Evolutionary conservation across 2,113 vertebrate species (phyloP).

Genomic region (Myxocyprinus asiaticus): DNA sequence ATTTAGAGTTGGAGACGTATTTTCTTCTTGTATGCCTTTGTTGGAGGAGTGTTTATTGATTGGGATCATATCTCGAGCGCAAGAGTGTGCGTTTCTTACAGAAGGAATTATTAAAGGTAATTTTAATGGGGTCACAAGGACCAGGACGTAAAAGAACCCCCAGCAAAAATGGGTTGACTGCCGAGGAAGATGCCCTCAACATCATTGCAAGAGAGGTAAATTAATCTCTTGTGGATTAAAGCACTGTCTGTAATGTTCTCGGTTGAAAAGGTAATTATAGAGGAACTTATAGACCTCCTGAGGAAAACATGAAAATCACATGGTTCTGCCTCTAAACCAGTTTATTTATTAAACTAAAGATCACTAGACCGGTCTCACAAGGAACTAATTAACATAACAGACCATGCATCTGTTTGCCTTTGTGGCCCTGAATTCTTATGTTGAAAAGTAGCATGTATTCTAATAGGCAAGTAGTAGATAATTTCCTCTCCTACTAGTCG

Average conservation of each 20-base stretch:
- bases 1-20: neutral
- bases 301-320: slow-evolving; percentile 1
- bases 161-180: slow-evolving; percentile 84
- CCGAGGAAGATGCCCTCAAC: slow-evolving; percentile 89
- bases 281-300: neutral
- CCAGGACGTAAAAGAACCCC: slow-evolving; percentile 85
- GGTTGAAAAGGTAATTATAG: neutral
- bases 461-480: neutral
- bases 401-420: neutral
- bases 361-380: neutral
- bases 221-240: neutral
- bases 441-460: neutral
- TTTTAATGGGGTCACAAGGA: slow-evolving; percentile 87
- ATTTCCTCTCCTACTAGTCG: slow-evolving; percentile 17
- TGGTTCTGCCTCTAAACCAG: neutral
- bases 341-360: slow-evolving; percentile 17
- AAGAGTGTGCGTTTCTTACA: slow-evolving; percentile 7
- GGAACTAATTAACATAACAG: neutral
- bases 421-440: no score
- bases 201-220: slow-evolving; percentile 91
- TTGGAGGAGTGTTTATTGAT: slow-evolving; percentile 6
- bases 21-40: slow-evolving; percentile 25
- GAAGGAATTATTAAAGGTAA: slow-evolving; percentile 18
- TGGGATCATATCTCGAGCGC: neutral
- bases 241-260: neutral